These are phyloP conservation scores for Arion vulgaris DNA, from an alignment of 1,140 invertebrate genomes.

Conservation along the genomic window DNA sequence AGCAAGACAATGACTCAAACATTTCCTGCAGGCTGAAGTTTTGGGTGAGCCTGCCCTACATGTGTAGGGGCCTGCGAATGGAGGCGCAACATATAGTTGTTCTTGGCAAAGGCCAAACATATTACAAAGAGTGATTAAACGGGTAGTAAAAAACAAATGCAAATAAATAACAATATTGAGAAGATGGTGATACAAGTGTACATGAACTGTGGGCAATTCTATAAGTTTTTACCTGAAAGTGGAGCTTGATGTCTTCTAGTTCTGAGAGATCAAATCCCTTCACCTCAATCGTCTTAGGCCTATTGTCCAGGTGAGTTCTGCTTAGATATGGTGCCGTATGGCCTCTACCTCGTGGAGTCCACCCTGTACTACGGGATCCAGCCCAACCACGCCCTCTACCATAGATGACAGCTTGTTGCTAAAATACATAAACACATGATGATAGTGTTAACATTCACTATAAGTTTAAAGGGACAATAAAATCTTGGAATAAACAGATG, in stretches of 20 bases:
- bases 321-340: constrained; percentile 41
- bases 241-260: constrained; percentile 79
- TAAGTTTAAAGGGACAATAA: background rate
- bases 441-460: background rate
- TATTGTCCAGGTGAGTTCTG: constrained; percentile 80
- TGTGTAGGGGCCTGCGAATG: too few species aligned
- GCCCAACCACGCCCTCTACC: constrained; percentile 46
- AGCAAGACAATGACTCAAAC: too few species aligned
- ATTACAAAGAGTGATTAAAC: too few species aligned
- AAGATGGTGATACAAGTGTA: too few species aligned
- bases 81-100: too few species aligned
- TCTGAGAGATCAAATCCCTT: constrained; percentile 84
- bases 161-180: too few species aligned
- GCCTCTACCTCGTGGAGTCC: constrained; percentile 43
- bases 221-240: constrained; percentile 83
- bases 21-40: too few species aligned
- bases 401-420: background rate
- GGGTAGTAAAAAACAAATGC: too few species aligned
- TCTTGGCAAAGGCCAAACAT: too few species aligned
- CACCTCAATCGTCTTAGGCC: constrained; percentile 84
- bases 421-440: background rate
- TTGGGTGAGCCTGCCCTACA: too few species aligned
- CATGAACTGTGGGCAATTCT: too few species aligned
- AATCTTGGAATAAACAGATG: too few species aligned
- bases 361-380: constrained; percentile 40